A percentile compares a stretch with the other conserved stretches of the same genome.
Evolutionary conservation across 2,888 invertebrate genomes (phyloP).

Genomic region (Zaprionus obscuricornis): DNA sequence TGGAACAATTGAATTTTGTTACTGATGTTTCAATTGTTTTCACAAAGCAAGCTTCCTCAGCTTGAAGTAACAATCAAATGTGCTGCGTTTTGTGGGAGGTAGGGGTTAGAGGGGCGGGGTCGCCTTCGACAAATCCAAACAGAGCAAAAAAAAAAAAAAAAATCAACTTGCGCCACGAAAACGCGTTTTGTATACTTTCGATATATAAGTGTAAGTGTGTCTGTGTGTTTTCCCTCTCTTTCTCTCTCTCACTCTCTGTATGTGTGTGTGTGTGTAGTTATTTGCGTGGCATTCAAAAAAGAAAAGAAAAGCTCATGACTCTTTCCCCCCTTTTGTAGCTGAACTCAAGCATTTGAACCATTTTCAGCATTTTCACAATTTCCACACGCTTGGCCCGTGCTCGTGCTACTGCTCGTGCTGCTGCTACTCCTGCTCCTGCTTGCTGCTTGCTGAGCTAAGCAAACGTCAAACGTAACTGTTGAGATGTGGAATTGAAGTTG

Average conservation of each 20-base stretch:
- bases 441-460: slow-evolving; percentile 45
- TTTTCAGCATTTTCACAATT: slow-evolving; percentile 33
- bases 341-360: slow-evolving; percentile 3
- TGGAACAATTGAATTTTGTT: slow-evolving; percentile 4
- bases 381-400: slow-evolving; percentile 20
- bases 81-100: no score
- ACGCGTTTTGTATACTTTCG: slow-evolving; percentile 27
- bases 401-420: no score
- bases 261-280: slow-evolving; percentile 1
- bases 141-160: no score
- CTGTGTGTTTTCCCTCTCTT: no score
- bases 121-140: slow-evolving; percentile 48
- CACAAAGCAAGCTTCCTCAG: slow-evolving; percentile 1
- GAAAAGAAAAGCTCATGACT: no score
- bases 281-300: no score
- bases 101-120: no score
- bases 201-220: slow-evolving; percentile 13
- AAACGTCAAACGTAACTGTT: slow-evolving; percentile 40
- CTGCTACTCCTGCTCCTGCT: slow-evolving; percentile 1
- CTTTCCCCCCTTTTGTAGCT: no score
- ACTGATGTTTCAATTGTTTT: slow-evolving; percentile 2
- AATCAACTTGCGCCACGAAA: slow-evolving; percentile 37
- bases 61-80: slow-evolving; percentile 39
- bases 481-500: slow-evolving; percentile 29
- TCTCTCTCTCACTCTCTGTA: no score